Evolutionary conservation across 1,140 invertebrate species (phyloP).

Genomic region (Hylaeus anthracinus): DNA sequence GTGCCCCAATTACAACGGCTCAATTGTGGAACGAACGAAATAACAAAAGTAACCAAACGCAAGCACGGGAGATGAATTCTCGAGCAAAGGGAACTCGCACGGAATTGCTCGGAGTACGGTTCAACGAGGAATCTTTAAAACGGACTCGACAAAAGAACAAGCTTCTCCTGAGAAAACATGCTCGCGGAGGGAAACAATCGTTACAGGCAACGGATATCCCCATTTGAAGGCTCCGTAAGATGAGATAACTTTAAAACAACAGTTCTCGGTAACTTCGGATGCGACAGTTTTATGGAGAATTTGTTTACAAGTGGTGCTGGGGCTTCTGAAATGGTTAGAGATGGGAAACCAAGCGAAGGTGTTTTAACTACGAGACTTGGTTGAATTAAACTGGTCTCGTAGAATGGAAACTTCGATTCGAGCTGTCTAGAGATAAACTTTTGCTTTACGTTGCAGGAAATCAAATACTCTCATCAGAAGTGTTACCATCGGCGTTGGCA

Average conservation of each 20-base stretch:
- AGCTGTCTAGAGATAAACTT: too few species aligned
- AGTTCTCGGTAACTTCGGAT: neutral
- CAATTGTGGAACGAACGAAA: slow-evolving; percentile 1
- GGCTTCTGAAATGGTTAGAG: neutral
- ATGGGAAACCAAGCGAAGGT: neutral
- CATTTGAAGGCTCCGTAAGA: neutral
- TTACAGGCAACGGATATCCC: neutral
- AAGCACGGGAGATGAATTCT: neutral
- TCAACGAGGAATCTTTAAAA: neutral
- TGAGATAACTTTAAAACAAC: neutral
- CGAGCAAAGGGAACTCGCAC: neutral
- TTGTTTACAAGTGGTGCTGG: neutral
- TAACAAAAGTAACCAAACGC: slow-evolving; percentile 30
- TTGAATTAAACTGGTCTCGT: neutral
- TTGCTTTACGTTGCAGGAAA: too few species aligned
- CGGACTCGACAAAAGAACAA: neutral
- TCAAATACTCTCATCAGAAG: too few species aligned
- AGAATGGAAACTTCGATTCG: neutral
- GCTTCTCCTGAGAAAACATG: neutral
- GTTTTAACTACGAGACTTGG: too few species aligned
- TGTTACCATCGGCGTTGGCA: too few species aligned
- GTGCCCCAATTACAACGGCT: slow-evolving; percentile 14
- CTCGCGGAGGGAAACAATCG: neutral
- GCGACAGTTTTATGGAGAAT: neutral
- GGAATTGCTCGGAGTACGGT: neutral